phyloP scores from a whole-genome alignment of 2,888 invertebrate genomes.

The Adineta ricciae region DNA sequence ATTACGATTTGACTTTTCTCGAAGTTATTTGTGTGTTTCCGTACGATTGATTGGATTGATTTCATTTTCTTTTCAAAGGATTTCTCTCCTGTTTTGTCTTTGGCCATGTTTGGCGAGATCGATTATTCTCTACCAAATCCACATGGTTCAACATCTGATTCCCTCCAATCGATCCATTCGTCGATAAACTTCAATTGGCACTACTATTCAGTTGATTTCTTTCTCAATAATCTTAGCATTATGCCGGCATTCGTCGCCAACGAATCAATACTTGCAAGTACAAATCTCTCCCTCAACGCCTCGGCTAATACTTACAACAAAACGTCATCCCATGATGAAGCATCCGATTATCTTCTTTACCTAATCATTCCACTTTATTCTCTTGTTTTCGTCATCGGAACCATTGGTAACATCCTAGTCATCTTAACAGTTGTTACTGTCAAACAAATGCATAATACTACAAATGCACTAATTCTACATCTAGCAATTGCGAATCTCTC shows the following conservation, averaged over 20 bases:
- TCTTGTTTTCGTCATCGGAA: constrained; percentile 55
- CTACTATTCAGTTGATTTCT: background rate
- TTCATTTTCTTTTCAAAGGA: background rate
- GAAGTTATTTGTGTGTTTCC: background rate
- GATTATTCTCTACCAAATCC: background rate
- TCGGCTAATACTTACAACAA: background rate
- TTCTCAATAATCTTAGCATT: background rate
- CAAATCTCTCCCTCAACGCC: background rate
- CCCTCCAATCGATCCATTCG: background rate
- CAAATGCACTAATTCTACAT: constrained; percentile 79
- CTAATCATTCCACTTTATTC: constrained; percentile 9
- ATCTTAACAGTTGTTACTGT: constrained; percentile 79
- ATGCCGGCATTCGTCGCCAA: background rate
- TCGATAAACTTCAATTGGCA: background rate
- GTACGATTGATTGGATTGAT: background rate
- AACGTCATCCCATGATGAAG: background rate
- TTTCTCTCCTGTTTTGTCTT: background rate
- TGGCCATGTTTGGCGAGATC: background rate
- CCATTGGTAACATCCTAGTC: constrained; percentile 76
- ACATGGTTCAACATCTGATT: background rate
- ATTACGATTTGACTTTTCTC: background rate
- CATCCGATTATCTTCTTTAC: background rate
- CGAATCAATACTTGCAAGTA: background rate
- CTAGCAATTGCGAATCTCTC: constrained; percentile 77
- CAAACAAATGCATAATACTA: constrained; percentile 77